phyloP scores from a whole-genome alignment of 2,797 vertebrate species.

The Phrynocephalus vlangalii region DNA sequence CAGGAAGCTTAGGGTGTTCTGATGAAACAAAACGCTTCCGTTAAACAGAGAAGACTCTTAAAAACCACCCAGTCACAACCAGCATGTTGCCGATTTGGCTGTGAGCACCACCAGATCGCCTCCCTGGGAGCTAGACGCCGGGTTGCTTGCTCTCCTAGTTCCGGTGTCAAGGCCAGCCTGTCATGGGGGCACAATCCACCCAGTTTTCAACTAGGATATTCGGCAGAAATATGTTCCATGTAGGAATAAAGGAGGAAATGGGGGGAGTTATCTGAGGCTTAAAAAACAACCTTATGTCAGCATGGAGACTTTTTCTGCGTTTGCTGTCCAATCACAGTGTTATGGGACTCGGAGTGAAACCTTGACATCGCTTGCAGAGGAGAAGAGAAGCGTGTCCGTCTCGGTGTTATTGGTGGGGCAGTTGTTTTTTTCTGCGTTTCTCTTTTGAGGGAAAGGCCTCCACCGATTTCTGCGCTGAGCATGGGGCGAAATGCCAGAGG shows the following conservation, averaged over 20 bases:
- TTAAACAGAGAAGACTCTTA: not conserved
- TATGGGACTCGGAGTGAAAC: not conserved
- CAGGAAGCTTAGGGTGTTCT: rapidly evolving
- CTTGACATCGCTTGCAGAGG: not conserved
- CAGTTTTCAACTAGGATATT: not conserved
- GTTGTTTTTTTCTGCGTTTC: not conserved
- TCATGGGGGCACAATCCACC: not conserved
- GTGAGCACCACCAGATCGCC: no score
- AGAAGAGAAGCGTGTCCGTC: not conserved
- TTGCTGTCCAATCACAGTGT: not conserved
- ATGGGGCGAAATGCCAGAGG: not conserved
- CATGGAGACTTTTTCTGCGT: not conserved
- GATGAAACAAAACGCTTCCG: rapidly evolving
- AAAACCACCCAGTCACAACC: not conserved
- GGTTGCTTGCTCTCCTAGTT: not conserved
- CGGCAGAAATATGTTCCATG: not conserved
- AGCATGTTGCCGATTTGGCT: no score
- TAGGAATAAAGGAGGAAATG: not conserved
- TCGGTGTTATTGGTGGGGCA: not conserved
- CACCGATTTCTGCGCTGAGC: not conserved
- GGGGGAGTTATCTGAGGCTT: not conserved
- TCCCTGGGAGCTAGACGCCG: no score
- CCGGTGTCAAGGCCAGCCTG: no score
- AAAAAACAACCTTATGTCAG: not conserved
- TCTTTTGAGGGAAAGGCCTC: not conserved